These are phyloP conservation scores for Andrena praecox DNA, from an alignment of 2,888 invertebrate genomes.

Conservation along the genomic window DNA sequence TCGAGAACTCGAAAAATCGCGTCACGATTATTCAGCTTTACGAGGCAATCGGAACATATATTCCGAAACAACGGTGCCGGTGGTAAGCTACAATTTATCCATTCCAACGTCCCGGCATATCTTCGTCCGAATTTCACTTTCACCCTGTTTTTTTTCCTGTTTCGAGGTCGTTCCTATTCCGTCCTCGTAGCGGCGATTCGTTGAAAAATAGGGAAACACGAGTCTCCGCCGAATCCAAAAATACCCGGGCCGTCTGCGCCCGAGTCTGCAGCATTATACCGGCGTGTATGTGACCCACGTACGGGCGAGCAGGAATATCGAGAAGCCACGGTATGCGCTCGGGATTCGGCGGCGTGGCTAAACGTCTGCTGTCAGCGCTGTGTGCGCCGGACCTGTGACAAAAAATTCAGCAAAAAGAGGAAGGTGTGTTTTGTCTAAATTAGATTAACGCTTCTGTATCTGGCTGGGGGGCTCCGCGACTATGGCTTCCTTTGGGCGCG, in stretches of 20 bases:
- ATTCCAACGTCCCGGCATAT: slow-evolving; percentile 16
- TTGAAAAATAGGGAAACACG: slow-evolving; percentile 49
- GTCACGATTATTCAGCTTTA: not conserved
- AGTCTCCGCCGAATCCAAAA: slow-evolving; percentile 44
- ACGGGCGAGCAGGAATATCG: slow-evolving; percentile 50
- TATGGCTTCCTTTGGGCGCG: not conserved
- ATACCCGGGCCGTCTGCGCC: slow-evolving; percentile 35
- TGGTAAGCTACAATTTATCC: not conserved
- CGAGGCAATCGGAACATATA: not conserved
- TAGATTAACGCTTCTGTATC: not conserved
- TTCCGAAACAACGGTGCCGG: not conserved
- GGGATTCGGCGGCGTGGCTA: slow-evolving; percentile 64
- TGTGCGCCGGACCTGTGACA: slow-evolving; percentile 67
- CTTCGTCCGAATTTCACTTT: slow-evolving; percentile 44
- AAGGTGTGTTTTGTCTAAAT: not conserved
- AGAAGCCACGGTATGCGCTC: slow-evolving; percentile 44
- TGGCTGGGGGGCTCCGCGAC: not conserved
- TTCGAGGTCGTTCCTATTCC: slow-evolving; percentile 39
- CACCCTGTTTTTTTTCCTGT: not conserved
- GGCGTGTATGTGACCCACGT: slow-evolving; percentile 24
- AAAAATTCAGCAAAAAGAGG: slow-evolving; percentile 43
- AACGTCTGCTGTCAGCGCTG: slow-evolving; percentile 70
- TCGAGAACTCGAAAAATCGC: too few species aligned
- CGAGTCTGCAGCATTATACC: slow-evolving; percentile 48
- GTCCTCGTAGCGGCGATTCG: slow-evolving; percentile 38